These are phyloP conservation scores for Raja brachyura DNA, from an alignment of 2,113 vertebrate species.

Conservation along the genomic window DNA sequence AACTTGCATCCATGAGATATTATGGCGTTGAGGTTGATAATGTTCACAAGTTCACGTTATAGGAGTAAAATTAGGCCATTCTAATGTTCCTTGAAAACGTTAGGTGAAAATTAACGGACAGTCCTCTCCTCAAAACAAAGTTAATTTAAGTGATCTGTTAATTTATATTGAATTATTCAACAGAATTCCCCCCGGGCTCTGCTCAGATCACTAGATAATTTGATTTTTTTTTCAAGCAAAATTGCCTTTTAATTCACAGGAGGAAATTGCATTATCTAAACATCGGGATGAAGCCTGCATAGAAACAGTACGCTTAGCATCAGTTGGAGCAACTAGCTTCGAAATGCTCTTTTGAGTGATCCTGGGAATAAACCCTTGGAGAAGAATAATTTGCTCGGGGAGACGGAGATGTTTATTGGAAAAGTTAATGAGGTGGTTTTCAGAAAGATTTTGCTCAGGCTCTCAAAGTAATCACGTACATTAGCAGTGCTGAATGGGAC, in stretches of 20 bases:
- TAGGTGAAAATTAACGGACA: neutral
- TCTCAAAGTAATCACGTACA: neutral
- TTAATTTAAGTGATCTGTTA: constrained; percentile 5
- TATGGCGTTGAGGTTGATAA: neutral
- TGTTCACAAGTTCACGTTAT: too few species aligned
- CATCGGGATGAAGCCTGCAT: neutral
- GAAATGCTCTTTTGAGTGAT: neutral
- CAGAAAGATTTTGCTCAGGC: neutral
- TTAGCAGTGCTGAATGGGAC: neutral
- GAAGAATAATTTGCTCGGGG: neutral
- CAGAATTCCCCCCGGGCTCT: neutral
- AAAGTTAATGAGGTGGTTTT: neutral
- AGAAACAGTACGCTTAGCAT: neutral
- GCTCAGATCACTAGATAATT: neutral
- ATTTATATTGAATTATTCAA: neutral
- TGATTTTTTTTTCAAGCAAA: neutral
- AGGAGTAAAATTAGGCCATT: too few species aligned
- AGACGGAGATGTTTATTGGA: neutral
- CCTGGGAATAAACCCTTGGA: neutral
- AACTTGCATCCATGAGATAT: neutral
- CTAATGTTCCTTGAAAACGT: neutral
- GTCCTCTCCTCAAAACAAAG: neutral
- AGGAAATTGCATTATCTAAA: neutral
- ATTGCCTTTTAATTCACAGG: neutral
- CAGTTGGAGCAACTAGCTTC: neutral